These are phyloP conservation scores for Nasonia longicornis DNA, from an alignment of 1,140 invertebrate genomes.

Conservation along the genomic window DNA sequence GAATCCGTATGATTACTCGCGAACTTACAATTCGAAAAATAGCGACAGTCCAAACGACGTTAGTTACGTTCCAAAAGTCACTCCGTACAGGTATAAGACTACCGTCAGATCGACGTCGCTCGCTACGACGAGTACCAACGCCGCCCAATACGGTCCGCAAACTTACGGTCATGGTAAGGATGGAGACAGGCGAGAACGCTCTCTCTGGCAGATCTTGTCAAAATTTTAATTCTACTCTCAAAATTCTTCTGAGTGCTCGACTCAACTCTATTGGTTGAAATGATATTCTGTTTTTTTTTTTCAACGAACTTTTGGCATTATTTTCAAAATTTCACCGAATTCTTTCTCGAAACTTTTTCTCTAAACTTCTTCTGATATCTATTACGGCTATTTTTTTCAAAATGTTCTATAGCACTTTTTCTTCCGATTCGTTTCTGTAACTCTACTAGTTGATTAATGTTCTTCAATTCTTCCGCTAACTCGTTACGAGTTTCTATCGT, in stretches of 20 bases:
- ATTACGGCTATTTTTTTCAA: background rate
- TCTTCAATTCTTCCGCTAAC: background rate
- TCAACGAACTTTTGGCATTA: background rate
- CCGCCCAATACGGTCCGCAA: constrained; percentile 57
- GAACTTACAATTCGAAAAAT: constrained; percentile 54
- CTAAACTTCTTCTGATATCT: background rate
- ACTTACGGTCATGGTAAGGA: constrained; percentile 64
- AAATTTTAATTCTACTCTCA: background rate
- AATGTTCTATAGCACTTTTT: background rate
- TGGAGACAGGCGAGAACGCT: constrained; percentile 36
- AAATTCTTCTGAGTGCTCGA: constrained; percentile 2
- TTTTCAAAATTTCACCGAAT: constrained; percentile 17
- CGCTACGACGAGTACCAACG: constrained; percentile 58
- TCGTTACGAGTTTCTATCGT: background rate
- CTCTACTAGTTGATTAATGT: no score
- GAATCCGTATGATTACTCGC: constrained; percentile 56
- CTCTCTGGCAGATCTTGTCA: constrained; percentile 10
- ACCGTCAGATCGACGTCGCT: constrained; percentile 54
- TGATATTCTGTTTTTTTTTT: background rate
- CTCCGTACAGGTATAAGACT: constrained; percentile 63
- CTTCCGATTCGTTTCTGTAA: constrained; percentile 1
- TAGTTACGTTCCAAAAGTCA: constrained; percentile 61
- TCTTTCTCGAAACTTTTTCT: background rate
- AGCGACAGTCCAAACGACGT: constrained; percentile 58
- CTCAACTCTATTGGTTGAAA: background rate